phyloP scores from a whole-genome alignment of 2,113 vertebrate genomes.

The Hystrix brachyura region DNA sequence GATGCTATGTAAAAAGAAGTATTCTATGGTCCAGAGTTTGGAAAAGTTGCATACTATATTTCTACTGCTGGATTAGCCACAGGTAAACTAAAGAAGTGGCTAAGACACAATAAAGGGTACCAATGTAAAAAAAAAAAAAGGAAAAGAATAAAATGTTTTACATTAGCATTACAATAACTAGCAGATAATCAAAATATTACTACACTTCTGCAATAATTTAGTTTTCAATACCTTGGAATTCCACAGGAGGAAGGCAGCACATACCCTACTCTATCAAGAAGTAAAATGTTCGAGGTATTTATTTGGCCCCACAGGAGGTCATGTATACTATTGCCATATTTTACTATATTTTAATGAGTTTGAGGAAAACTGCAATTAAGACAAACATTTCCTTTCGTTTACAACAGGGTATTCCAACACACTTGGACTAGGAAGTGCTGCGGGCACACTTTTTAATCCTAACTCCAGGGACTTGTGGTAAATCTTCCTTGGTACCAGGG shows the following conservation, averaged over 20 bases:
- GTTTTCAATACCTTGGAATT: not conserved
- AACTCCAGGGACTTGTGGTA: not conserved
- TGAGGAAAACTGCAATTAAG: not conserved
- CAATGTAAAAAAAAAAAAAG: not conserved
- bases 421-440: not conserved
- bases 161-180: not conserved
- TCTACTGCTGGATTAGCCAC: not conserved
- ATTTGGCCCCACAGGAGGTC: not conserved
- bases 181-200: not conserved
- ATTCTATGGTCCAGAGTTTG: not conserved
- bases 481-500: not conserved
- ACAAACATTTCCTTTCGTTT: not conserved
- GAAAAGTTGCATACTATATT: not conserved
- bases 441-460: not conserved
- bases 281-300: not conserved
- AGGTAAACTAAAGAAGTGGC: not conserved
- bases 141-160: not conserved
- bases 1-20: not conserved
- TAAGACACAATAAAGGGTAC: not conserved
- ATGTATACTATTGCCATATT: not conserved
- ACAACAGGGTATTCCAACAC: not conserved
- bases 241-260: not conserved
- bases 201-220: slow-evolving; percentile 11
- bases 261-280: not conserved
- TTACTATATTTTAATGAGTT: slow-evolving; percentile 8